Conservation (phyloP, 2,888 invertebrate species). For the Drosophila monieri region DNA sequence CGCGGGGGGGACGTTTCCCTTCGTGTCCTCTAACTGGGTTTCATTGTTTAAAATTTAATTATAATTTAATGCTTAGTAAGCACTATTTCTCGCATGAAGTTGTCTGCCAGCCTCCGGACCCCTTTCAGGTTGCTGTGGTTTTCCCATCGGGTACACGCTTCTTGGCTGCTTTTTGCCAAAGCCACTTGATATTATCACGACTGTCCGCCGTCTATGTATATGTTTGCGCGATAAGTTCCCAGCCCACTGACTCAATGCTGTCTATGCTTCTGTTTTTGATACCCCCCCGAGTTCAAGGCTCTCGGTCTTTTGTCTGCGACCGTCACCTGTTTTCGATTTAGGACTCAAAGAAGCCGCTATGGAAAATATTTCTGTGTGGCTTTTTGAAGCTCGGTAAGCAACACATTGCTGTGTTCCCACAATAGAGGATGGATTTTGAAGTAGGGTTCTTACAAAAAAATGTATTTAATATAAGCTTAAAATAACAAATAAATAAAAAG, state of each 20-base stretch:
- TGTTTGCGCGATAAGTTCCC: slow-evolving; percentile 18
- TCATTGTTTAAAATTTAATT: slow-evolving; percentile 79
- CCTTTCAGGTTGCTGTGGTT: slow-evolving; percentile 51
- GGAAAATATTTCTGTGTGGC: slow-evolving; percentile 59
- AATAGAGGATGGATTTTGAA: background rate
- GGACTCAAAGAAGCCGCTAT: slow-evolving; percentile 62
- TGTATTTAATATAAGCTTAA: background rate
- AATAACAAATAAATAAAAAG: background rate
- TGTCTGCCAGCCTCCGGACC: background rate
- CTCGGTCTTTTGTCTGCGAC: slow-evolving; percentile 55
- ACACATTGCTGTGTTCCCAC: slow-evolving; percentile 74
- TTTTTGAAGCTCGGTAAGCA: slow-evolving; percentile 48
- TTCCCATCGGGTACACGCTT: slow-evolving; percentile 13
- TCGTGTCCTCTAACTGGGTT: slow-evolving; percentile 45
- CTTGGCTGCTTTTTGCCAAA: slow-evolving; percentile 54
- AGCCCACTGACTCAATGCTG: slow-evolving; percentile 10
- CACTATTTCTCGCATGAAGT: slow-evolving; percentile 63
- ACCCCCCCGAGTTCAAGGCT: slow-evolving; percentile 8
- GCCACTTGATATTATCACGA: slow-evolving; percentile 74
- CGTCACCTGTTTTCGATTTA: slow-evolving; percentile 62
- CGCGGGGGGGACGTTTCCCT: slow-evolving; percentile 14
- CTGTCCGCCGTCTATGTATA: background rate
- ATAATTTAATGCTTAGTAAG: slow-evolving; percentile 79
- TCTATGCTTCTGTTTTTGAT: slow-evolving; percentile 16
- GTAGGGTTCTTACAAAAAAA: background rate